Conservation (phyloP, 2,888 invertebrate species). For the Petrolisthes manimaculis region DNA sequence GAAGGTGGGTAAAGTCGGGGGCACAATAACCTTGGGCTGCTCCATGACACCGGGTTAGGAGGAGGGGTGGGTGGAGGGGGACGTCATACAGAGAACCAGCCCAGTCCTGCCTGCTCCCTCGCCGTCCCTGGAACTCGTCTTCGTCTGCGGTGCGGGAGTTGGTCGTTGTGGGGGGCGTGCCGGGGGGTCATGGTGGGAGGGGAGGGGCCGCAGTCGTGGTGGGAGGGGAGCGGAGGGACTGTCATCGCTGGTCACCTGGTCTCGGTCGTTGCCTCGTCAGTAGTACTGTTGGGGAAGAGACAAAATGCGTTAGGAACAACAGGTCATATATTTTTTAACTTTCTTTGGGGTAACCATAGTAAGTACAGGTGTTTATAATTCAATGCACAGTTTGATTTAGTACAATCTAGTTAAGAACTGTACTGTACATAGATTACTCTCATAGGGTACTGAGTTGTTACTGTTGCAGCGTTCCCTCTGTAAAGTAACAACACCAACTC, state of each 20-base stretch:
- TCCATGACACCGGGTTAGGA: background rate
- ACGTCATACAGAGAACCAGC: conserved; percentile 17
- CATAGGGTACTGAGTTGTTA: too few relatives aligned
- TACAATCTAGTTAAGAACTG: too few relatives aligned
- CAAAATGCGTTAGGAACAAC: background rate
- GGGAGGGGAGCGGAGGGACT: background rate
- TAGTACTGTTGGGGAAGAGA: background rate
- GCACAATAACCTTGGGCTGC: conserved; percentile 32
- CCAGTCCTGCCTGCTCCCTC: conserved; percentile 3
- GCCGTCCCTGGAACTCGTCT: background rate
- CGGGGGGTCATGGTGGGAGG: background rate
- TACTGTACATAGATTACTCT: too few relatives aligned
- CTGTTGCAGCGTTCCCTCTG: too few relatives aligned
- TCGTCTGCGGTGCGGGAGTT: background rate
- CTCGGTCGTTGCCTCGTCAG: background rate
- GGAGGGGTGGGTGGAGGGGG: background rate
- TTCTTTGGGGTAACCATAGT: too few relatives aligned
- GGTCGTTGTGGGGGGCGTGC: background rate
- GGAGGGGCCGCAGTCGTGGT: background rate
- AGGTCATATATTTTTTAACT: background rate
- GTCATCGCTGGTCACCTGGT: conserved; percentile 13
- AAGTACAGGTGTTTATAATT: too few relatives aligned
- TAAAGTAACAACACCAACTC: too few relatives aligned
- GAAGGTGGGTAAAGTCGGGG: conserved; percentile 46
- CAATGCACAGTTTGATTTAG: too few relatives aligned